Base-by-base conservation (phyloP, 2,888 invertebrate species). In the Lasioglossum zephyrum region DNA sequence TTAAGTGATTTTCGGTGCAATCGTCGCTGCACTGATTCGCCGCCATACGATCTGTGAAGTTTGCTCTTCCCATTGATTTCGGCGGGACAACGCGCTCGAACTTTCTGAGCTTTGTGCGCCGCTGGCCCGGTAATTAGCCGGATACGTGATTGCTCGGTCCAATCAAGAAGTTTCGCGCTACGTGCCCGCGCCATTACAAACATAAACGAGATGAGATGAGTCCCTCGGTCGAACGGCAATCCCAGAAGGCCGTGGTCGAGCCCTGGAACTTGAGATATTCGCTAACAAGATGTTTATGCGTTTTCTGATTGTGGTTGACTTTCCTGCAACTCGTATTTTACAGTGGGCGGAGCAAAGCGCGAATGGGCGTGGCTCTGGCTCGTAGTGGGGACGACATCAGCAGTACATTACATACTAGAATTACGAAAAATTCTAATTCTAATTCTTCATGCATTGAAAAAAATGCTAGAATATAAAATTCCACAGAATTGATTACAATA, bases 171-270 rank as follows among this genome's bases (percentile, higher is more conserved):
- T 82, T 79, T 82, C 63, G 73, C 79, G 49, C 31, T 63, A n/a
- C 44, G 73, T 63, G 60, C 60, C 60, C 60, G 60, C 31, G 26
- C 60, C 60, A 63, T 63, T 31, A 26, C 73, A 85, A 85, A 80
- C 66, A 77, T 66, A 72, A 87, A 77, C 77, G 73, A 49, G 77
- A 80, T 82, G 72, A 72, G 79, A 77, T 60, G 60, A 11, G 26
- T 63, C 69, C 63, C 79, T 72, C 26, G 74, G 13, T 47, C 22
- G n/a, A 77, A 81, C 4, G 66, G 72, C 70, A 75, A 77, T 75
- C 31, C 41, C 47, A 47, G 63, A 31, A 63, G 26, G 16, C 31
- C 60, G 16, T 26, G 26, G 16, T 16, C 60, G 60, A 63, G 26
- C 16, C 60, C 13, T 13, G n/a, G 16, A 16, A 13, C 60, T 2